These are phyloP conservation scores for Sinocyclocheilus anshuiensis DNA, from an alignment of 2,113 vertebrate genomes.

Conservation along the genomic window DNA sequence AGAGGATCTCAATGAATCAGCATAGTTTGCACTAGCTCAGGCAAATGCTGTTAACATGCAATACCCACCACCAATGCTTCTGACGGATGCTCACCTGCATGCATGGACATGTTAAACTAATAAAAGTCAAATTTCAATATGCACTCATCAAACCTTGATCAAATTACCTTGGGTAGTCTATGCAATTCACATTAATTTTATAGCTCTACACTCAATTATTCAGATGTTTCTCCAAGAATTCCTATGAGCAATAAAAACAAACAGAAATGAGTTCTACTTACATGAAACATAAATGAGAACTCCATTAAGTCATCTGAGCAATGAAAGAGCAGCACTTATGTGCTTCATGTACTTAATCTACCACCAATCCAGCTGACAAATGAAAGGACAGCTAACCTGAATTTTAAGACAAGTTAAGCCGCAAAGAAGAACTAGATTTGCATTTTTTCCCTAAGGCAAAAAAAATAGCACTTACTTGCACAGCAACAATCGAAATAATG, in stretches of 20 bases:
- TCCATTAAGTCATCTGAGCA: background rate
- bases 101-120: background rate
- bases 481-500: background rate
- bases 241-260: background rate
- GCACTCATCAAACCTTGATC: background rate
- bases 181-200: background rate
- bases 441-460: slow-evolving; percentile 1
- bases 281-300: slow-evolving; percentile 15
- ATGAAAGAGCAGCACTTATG: background rate
- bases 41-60: background rate
- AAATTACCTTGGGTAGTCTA: slow-evolving; percentile 4
- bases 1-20: slow-evolving; percentile 29
- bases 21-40: background rate
- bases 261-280: background rate
- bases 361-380: background rate
- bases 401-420: slow-evolving; percentile 19
- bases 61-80: background rate
- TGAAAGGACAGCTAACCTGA: background rate
- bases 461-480: background rate
- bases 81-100: background rate
- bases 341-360: slow-evolving; percentile 10
- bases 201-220: background rate
- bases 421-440: slow-evolving; percentile 11
- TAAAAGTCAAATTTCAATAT: background rate
- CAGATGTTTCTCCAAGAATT: background rate